Base-by-base conservation (phyloP, 2,797 vertebrate genomes). In the Tolypeutes matacus region DNA sequence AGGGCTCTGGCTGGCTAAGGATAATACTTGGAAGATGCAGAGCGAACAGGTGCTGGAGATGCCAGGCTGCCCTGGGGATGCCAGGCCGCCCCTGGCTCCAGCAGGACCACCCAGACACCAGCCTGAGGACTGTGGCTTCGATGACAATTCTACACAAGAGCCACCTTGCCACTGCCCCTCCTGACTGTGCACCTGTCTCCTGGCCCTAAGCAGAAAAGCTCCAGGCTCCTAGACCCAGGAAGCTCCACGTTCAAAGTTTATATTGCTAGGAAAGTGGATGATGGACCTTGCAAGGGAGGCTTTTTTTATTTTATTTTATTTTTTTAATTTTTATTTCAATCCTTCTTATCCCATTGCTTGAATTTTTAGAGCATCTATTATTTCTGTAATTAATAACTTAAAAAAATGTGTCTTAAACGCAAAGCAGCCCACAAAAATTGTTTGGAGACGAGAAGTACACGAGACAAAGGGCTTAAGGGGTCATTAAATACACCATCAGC, bases 401-500 rank as follows among this genome's bases (percentile, higher is more conserved):
- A 13, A 64, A 77, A 92, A 83, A 49, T n/a, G 87, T 95, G 39
- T 65, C 85, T 92, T 77, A 81, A 77, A 64, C 77, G 42, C 90
- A 87, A 82, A 82, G 75, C 25, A 27, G 36, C 46, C 42, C 73
- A 49, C 51, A 69, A 34, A 75, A 65, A 15, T 31, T 56, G 9
- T 20, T 86, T 36, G 14, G 53, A 46, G 86, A 53, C 67, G n/a
- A 89, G 70, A 65, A 21, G 42, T 75, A 53, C 10, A 34, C 31
- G 69, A 34, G 67, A 62, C 7, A 53, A n/a, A 56, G 10, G 73
- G 92, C 81, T 81, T 51, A 7, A 29, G 77, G 72, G 46, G 11
- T 10, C 34, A 34, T 80, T 70, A 78, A 62, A 27, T 13, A 31
- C 1, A 21, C 36, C 31, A 25, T 17, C 46, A 12, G 14, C 49